Evolutionary conservation across 2,113 vertebrate species (phyloP), one percentile per base, ranked within the genome.

Genomic region (Zapornia atra): DNA sequence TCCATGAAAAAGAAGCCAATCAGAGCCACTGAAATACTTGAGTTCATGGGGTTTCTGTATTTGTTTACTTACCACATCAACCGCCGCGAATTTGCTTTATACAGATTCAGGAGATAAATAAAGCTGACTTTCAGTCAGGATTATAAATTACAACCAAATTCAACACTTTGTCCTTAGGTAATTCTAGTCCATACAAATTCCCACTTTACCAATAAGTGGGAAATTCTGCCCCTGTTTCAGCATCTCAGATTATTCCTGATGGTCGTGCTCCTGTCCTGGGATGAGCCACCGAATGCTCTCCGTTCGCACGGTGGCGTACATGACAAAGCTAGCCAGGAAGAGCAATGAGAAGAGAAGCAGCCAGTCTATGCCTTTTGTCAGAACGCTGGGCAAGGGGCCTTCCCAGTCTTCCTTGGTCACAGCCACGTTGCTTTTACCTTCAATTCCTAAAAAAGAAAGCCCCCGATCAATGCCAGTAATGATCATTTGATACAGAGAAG

Each of bases 211-310:
- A 46, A 31, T 22, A 69, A 72, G 40, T 0, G 4, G 77, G 77
- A 57, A 86, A 22, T 78, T 5, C 10, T 73, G 65, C 71, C 64
- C 60, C 46, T 31, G 4, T 9, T 69, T n/a, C 72, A 79, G 53
- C 26, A 26, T 3, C 46, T 26, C 11, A 1, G 65, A 15, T 98
- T 92, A 99, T 11, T 99, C 99, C 77, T 98, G 99, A 29, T 99
- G 99, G 10, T 99, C 99, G 2, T 99, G 99, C 86, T 99, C 99
- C 22, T 99, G 99, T 44, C 99, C 99, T 0, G 99, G 99, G 92
- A 99, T 99, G 34, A 99, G 98, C 99, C 99, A 99, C 5, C 99
- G 98, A 84, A 99, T 99, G 95, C 98, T 99, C 94, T 99, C 99
- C 0, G 99, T 99, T n/a, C 98, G 98, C 42, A 99, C 31, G 28